These are phyloP conservation scores for Saimiri boliviensis DNA, from an alignment of 2,113 vertebrate species.

Conservation along the genomic window DNA sequence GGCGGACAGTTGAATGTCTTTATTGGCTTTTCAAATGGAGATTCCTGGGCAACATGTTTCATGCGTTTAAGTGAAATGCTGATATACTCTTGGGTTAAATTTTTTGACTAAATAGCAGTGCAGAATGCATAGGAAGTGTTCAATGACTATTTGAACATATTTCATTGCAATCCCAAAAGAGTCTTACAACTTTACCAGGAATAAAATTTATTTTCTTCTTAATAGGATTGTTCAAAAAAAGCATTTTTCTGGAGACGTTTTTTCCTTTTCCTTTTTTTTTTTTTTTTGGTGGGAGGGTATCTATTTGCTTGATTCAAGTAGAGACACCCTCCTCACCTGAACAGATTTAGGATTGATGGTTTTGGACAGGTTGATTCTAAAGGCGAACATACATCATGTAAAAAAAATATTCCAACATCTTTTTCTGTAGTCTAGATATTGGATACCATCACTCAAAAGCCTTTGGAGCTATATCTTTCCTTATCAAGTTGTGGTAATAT, in stretches of 20 bases:
- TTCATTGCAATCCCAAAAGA: not conserved
- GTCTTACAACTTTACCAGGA: not conserved
- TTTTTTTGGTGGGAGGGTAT: no score
- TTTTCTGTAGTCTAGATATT: not conserved
- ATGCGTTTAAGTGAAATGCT: not conserved
- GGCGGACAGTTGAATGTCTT: not conserved
- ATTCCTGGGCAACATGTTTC: not conserved
- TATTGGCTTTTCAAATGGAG: not conserved
- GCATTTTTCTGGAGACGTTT: not conserved
- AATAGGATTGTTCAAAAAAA: not conserved
- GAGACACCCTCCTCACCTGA: not conserved
- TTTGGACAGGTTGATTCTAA: slow-evolving; percentile 41
- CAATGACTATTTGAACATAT: not conserved
- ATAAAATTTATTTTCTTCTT: not conserved
- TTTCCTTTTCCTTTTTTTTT: not conserved
- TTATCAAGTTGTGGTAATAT: not conserved
- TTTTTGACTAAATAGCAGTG: not conserved
- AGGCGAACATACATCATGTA: not conserved
- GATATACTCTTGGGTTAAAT: not conserved
- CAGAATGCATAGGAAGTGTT: not conserved
- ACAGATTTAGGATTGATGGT: not conserved
- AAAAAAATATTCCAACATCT: not conserved
- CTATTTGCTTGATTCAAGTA: not conserved
- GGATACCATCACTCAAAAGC: not conserved
- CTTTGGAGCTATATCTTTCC: not conserved